These are phyloP conservation scores for Hestina assimilis DNA, from an alignment of 1,140 invertebrate species.

Conservation along the genomic window DNA sequence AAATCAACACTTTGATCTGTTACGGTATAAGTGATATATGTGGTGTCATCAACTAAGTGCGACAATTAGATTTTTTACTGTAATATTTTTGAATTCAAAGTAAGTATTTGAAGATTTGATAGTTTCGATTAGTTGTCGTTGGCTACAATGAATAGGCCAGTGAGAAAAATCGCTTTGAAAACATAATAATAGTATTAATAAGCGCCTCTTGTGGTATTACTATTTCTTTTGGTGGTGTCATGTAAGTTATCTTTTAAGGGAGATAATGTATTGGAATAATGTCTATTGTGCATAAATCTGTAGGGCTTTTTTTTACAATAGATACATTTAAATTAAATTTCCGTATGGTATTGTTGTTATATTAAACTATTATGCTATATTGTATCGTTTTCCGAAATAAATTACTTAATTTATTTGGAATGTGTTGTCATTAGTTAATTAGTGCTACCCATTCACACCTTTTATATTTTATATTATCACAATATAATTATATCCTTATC, in stretches of 20 bases:
- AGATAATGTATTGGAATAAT: constrained; percentile 42
- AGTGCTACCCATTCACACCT: neutral
- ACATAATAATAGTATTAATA: constrained; percentile 28
- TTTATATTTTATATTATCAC: neutral
- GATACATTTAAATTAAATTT: constrained; percentile 55
- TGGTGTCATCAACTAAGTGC: constrained; percentile 10
- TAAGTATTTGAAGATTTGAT: neutral
- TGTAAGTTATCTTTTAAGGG: constrained; percentile 32
- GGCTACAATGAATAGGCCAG: constrained; percentile 22
- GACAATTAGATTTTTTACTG: constrained; percentile 18
- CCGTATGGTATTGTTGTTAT: constrained; percentile 71
- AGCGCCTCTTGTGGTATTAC: constrained; percentile 32
- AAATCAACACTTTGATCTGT: constrained; percentile 11
- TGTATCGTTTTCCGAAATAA: constrained; percentile 76
- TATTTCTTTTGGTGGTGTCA: constrained; percentile 36
- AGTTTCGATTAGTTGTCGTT: constrained; percentile 5
- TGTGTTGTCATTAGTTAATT: constrained; percentile 24
- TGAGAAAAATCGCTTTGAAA: constrained; percentile 45
- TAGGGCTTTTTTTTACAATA: constrained; percentile 52
- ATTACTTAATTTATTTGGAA: constrained; percentile 69
- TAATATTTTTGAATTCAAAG: constrained; percentile 5
- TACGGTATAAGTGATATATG: constrained; percentile 23
- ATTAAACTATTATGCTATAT: constrained; percentile 73
- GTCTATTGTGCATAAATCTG: constrained; percentile 39
- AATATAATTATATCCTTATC: too few species aligned